A percentile compares a stretch with the other conserved stretches of the same genome.
Conservation (phyloP, 1,140 invertebrate species). For the Rhyzopertha dominica region DNA sequence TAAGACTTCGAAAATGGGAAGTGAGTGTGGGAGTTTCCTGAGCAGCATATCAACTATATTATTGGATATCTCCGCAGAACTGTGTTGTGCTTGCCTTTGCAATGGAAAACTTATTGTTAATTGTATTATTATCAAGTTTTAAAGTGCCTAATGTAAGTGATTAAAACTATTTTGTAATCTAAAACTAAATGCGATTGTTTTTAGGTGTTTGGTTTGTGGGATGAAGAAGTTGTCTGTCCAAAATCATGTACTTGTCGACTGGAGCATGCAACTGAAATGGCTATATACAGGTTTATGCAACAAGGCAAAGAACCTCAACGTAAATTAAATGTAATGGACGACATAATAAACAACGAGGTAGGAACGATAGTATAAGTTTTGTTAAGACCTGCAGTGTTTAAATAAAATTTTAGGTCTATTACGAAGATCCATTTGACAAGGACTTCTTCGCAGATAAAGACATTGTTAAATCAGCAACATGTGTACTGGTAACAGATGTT, state of each 20-base stretch:
- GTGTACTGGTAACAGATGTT: slow-evolving; percentile 50
- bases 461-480: slow-evolving; percentile 54
- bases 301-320: slow-evolving; percentile 29
- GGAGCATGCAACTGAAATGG: slow-evolving; percentile 46
- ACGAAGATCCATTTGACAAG: slow-evolving; percentile 36
- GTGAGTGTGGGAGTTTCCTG: too few species aligned
- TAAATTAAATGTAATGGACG: slow-evolving; percentile 39
- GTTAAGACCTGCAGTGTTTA: slow-evolving; percentile 1
- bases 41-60: too few species aligned
- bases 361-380: background rate
- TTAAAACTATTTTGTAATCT: slow-evolving; percentile 5
- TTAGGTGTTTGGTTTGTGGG: slow-evolving; percentile 29
- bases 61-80: too few species aligned
- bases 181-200: slow-evolving; percentile 8
- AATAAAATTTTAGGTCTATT: slow-evolving; percentile 33
- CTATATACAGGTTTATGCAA: slow-evolving; percentile 49
- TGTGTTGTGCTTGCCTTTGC: too few species aligned
- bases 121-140: slow-evolving; percentile 4
- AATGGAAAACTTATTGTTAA: slow-evolving; percentile 2
- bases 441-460: slow-evolving; percentile 34
- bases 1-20: too few species aligned
- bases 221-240: slow-evolving; percentile 44
- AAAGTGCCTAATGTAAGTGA: slow-evolving; percentile 2
- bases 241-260: slow-evolving; percentile 48
- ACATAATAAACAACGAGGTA: slow-evolving; percentile 28